Percentiles rank a stretch among this genome's conserved stretches.
phyloP scores from a whole-genome alignment of 92 coral and sea anemone genomes.

The Nematostella vectensis region DNA sequence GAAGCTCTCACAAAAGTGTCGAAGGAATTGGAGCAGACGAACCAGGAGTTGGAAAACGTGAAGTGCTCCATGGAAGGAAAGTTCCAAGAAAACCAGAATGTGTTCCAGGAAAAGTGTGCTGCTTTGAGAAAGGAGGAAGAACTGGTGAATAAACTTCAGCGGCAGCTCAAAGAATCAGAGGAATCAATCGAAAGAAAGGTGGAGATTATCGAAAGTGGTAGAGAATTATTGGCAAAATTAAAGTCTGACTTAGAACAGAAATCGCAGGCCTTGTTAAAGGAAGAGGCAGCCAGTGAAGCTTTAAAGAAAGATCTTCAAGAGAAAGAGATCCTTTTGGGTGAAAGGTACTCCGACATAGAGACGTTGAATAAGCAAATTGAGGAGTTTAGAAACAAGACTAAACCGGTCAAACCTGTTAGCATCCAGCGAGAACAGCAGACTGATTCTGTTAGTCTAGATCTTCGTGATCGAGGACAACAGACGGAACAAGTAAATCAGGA shows the following conservation, averaged over 20 bases:
- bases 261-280: neutral
- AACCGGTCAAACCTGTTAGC: constrained; percentile 1
- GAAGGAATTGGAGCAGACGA: neutral
- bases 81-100: neutral
- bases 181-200: neutral
- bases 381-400: constrained; percentile 29
- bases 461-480: neutral
- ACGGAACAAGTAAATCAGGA: neutral
- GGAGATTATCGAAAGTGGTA: neutral
- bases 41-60: neutral
- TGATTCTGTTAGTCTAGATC: neutral
- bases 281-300: neutral
- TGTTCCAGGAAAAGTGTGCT: neutral
- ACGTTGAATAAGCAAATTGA: constrained; percentile 33
- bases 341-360: constrained; percentile 29
- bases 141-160: neutral
- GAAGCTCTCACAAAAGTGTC: neutral
- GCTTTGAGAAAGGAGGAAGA: neutral
- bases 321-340: constrained; percentile 26
- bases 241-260: neutral
- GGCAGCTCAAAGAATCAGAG: neutral
- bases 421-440: neutral
- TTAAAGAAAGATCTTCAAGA: constrained; percentile 15
- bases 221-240: neutral
- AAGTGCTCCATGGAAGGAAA: neutral